Evolutionary conservation across 2,797 vertebrate species (phyloP).

Genomic region (Chiroxiphia lanceolata): DNA sequence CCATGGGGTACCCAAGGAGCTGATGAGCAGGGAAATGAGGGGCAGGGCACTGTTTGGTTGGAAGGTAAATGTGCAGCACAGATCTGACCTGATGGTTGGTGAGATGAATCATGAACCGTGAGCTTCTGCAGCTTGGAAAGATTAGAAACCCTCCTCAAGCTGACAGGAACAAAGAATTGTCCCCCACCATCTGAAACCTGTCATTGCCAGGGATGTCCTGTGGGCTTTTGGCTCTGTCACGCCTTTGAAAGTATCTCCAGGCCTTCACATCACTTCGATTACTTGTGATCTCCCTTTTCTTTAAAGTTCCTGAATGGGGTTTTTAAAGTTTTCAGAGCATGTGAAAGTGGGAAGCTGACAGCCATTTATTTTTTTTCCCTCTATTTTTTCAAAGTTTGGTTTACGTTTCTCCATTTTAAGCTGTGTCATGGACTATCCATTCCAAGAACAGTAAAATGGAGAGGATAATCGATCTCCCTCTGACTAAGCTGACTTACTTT

Average conservation of each 20-base stretch:
- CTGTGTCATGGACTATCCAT: not conserved
- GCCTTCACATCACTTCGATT: conserved; percentile 28
- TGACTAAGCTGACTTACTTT: not conserved
- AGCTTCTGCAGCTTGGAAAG: not conserved
- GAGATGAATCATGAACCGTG: not conserved
- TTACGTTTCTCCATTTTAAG: conserved; percentile 18
- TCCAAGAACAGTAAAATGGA: conserved; percentile 20
- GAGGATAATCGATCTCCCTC: not conserved
- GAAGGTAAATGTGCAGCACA: not conserved
- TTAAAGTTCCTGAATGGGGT: conserved; percentile 28
- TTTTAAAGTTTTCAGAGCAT: conserved; percentile 37
- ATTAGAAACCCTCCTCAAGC: not conserved
- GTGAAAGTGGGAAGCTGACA: not conserved
- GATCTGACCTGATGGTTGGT: not conserved
- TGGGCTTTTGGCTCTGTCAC: not conserved
- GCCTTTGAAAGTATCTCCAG: conserved; percentile 18
- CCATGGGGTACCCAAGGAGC: not conserved
- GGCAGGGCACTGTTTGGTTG: not conserved
- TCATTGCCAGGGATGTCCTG: not conserved
- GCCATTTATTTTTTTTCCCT: not conserved
- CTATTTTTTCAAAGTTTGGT: not conserved
- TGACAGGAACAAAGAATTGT: not conserved
- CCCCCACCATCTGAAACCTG: not conserved
- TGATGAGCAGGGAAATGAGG: not conserved
- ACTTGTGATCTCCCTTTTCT: conserved; percentile 53